A percentile compares a stretch with the other conserved stretches of the same genome.
Conservation (phyloP, 2,113 vertebrate species). For the Hippocampus barbouri region DNA sequence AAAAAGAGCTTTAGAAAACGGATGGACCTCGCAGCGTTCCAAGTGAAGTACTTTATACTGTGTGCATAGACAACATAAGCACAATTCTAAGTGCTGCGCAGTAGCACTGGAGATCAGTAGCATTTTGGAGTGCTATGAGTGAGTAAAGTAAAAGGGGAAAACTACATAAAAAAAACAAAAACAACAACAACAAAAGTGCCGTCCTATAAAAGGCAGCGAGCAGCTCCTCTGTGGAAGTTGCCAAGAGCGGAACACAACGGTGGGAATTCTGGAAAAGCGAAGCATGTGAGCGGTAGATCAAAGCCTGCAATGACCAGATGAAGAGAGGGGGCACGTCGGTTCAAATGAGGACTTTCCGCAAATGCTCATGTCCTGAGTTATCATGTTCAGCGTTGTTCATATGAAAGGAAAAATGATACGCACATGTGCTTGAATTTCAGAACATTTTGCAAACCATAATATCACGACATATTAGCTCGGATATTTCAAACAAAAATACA, state of each 20-base stretch:
- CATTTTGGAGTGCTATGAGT: neutral
- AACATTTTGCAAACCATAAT: neutral
- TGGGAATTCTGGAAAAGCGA: constrained; percentile 52
- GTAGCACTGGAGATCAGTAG: neutral
- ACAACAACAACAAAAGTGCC: neutral
- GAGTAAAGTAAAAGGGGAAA: neutral
- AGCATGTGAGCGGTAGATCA: constrained; percentile 59
- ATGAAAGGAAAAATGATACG: neutral
- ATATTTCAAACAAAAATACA: neutral
- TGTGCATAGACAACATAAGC: neutral
- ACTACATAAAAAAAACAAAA: neutral
- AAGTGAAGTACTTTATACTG: neutral
- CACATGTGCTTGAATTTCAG: neutral
- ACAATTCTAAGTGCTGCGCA: neutral
- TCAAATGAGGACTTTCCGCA: constrained; percentile 35
- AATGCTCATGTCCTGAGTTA: constrained; percentile 19
- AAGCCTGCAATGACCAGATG: constrained; percentile 47
- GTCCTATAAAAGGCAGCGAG: constrained; percentile 4
- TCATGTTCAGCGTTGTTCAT: constrained; percentile 1
- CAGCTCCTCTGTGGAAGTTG: constrained; percentile 28
- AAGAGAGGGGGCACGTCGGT: constrained; percentile 23
- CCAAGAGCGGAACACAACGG: constrained; percentile 26
- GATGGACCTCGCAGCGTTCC: too few species aligned
- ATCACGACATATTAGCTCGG: neutral
- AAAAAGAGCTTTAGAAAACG: too few species aligned